phyloP scores from a whole-genome alignment of 2,888 invertebrate species.

The Lithodes maja region DNA sequence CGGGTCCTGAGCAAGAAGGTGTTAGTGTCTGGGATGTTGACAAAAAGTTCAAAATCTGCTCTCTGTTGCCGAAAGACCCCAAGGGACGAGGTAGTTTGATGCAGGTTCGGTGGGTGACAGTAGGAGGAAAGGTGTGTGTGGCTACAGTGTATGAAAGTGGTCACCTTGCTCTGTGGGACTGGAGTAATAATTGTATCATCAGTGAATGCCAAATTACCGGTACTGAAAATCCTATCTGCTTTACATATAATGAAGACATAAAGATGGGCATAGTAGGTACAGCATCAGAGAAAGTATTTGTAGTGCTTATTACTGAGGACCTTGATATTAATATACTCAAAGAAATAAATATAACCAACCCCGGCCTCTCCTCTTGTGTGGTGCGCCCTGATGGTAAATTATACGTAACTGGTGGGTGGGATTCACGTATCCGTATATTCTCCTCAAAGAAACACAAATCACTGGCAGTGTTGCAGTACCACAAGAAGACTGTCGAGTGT shows the following conservation, averaged over 20 bases:
- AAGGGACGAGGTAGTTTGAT: conserved; percentile 59
- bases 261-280: conserved; percentile 59
- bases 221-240: conserved; percentile 64
- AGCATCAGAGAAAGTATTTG: conserved; percentile 62
- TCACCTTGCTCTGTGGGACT: conserved; percentile 64
- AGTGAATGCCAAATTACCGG: conserved; percentile 47
- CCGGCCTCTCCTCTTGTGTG: conserved; percentile 57
- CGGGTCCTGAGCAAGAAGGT: conserved; percentile 62
- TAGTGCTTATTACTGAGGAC: conserved; percentile 39
- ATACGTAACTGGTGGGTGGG: conserved; percentile 69
- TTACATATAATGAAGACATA: conserved; percentile 52
- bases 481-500: conserved; percentile 68
- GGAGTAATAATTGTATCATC: conserved; percentile 44
- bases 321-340: conserved; percentile 34
- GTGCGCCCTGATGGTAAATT: conserved; percentile 67
- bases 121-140: conserved; percentile 22
- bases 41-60: conserved; percentile 53
- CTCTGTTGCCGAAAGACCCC: conserved; percentile 36
- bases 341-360: conserved; percentile 59
- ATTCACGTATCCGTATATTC: conserved; percentile 66
- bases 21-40: conserved; percentile 65
- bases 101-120: conserved; percentile 62
- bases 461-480: conserved; percentile 69
- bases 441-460: conserved; percentile 64
- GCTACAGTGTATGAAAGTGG: conserved; percentile 67